Conservation (phyloP, 1,140 invertebrate species). For the Mya arenaria region DNA sequence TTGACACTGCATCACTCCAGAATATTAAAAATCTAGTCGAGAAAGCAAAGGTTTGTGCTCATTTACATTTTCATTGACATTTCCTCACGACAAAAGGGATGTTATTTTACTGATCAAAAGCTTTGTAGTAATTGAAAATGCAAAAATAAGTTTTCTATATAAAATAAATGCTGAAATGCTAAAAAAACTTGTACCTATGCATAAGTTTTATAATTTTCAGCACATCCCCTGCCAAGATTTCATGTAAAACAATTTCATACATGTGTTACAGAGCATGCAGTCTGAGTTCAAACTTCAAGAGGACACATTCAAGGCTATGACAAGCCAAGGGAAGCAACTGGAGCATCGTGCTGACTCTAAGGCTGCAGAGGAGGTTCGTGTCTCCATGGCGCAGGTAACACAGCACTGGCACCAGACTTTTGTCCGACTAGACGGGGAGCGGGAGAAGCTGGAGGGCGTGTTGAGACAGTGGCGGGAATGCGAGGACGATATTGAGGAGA, state of each 20-base stretch:
- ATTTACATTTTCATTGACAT: too few species aligned
- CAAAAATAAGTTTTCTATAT: too few species aligned
- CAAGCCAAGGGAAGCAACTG: conserved; percentile 82
- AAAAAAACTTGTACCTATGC: too few species aligned
- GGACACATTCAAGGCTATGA: conserved; percentile 69
- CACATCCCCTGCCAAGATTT: too few species aligned
- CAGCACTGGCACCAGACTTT: conserved; percentile 81
- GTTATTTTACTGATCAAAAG: too few species aligned
- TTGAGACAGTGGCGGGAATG: conserved; percentile 79
- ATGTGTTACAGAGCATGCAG: conserved; percentile 66
- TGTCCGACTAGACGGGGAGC: conserved; percentile 88
- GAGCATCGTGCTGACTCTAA: conserved; percentile 84
- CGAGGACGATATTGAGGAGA: conserved; percentile 78
- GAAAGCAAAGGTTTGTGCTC: conserved; percentile 75
- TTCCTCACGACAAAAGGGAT: too few species aligned
- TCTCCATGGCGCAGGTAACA: conserved; percentile 65
- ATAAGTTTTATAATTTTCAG: too few species aligned
- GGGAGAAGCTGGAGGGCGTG: conserved; percentile 77
- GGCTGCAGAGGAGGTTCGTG: conserved; percentile 65
- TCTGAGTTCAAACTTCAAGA: conserved; percentile 74
- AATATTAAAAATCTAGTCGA: conserved; percentile 70
- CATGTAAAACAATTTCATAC: too few species aligned
- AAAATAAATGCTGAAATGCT: too few species aligned
- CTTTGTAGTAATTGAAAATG: too few species aligned
- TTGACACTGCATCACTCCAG: conserved; percentile 70